Conservation (phyloP, 2,888 invertebrate genomes). For the Sminthurinus aureus region DNA sequence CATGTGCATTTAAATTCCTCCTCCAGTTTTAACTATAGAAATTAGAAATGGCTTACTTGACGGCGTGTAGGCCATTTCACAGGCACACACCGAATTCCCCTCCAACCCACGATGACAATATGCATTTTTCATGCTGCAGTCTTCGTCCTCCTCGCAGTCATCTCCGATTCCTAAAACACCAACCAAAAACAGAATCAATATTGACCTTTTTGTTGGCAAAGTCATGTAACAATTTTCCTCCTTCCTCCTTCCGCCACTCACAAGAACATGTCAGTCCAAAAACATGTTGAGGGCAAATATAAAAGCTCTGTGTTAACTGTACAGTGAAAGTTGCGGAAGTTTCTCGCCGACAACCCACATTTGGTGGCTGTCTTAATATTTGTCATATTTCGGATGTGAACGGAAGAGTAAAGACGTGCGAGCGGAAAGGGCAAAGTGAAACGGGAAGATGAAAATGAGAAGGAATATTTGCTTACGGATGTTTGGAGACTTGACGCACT, state of each 20-base stretch:
- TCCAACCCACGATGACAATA: conserved; percentile 59
- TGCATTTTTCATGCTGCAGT: conserved; percentile 55
- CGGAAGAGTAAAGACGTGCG: no score
- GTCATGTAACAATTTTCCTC: neutral
- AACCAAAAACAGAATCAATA: conserved; percentile 31
- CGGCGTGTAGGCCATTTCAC: conserved; percentile 59
- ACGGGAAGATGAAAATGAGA: neutral
- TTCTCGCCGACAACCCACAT: no score
- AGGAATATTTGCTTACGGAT: conserved; percentile 49
- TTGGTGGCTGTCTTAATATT: neutral
- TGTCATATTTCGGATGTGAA: no score
- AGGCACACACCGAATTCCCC: conserved; percentile 57
- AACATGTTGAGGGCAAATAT: neutral
- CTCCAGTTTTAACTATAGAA: no score
- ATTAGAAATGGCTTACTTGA: conserved; percentile 48
- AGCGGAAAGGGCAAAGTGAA: neutral
- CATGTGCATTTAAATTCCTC: no score
- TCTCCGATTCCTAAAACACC: conserved; percentile 54
- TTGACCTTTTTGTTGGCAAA: neutral
- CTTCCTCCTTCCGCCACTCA: neutral
- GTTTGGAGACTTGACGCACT: conserved; percentile 46
- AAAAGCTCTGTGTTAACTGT: no score
- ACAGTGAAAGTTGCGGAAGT: no score
- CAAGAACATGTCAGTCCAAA: neutral
- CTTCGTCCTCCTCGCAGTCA: conserved; percentile 53